Conservation (phyloP, 1,140 invertebrate species). For the Hylaeus anthracinus region DNA sequence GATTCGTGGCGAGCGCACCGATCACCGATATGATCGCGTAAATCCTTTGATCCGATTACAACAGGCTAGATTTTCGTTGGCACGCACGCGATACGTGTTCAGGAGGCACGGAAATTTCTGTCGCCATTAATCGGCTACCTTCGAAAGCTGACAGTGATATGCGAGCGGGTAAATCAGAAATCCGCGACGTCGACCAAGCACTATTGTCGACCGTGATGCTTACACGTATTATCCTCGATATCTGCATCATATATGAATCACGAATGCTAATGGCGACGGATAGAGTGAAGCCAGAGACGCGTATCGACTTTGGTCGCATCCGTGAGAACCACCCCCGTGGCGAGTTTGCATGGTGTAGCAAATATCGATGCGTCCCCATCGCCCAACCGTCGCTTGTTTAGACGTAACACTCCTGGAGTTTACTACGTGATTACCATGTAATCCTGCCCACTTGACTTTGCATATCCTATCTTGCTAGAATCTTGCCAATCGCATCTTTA, state of each 20-base stretch:
- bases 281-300: background rate
- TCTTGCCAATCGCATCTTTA: background rate
- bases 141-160: background rate
- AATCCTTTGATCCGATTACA: slow-evolving; percentile 31
- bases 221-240: slow-evolving; percentile 35
- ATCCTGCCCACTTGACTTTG: background rate
- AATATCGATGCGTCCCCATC: slow-evolving; percentile 7
- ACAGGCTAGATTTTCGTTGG: slow-evolving; percentile 19
- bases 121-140: slow-evolving; percentile 15
- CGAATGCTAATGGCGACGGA: slow-evolving; percentile 34
- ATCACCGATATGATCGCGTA: slow-evolving; percentile 5
- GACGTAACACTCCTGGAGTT: background rate
- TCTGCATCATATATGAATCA: slow-evolving; percentile 50
- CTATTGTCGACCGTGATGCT: slow-evolving; percentile 35
- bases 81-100: background rate
- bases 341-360: slow-evolving; percentile 20
- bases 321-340: slow-evolving; percentile 34
- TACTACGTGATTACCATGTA: background rate
- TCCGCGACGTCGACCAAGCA: slow-evolving; percentile 8
- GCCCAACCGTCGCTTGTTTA: background rate
- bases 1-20: background rate
- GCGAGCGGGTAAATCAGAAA: slow-evolving; percentile 11
- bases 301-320: slow-evolving; percentile 11
- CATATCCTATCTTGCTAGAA: background rate
- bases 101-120: slow-evolving; percentile 8